A percentile compares a stretch with the other conserved stretches of the same genome.
Evolutionary conservation across 1,140 invertebrate genomes (phyloP).

Genomic region (Aphidius ervi): DNA sequence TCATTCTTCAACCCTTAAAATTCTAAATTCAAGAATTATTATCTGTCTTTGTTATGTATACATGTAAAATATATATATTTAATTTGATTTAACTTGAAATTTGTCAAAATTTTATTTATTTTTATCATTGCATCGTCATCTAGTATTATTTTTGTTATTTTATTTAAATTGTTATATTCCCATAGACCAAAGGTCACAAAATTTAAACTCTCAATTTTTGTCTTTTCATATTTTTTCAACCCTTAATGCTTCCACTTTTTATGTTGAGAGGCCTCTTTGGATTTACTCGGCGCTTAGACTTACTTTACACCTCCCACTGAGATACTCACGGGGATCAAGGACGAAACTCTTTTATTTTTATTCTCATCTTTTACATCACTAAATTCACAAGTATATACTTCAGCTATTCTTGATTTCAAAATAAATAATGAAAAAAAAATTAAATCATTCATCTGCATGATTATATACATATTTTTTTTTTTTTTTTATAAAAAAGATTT

Average conservation of each 20-base stretch:
- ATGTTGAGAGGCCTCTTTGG: slow-evolving; percentile 4
- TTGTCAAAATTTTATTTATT: neutral
- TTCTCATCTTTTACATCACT: neutral
- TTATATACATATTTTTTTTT: neutral
- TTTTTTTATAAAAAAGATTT: neutral
- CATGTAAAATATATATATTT: too few relatives aligned
- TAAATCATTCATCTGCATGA: neutral
- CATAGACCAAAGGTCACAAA: neutral
- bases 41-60: too few relatives aligned
- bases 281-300: slow-evolving; percentile 21
- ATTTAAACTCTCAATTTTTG: too few relatives aligned
- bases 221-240: too few relatives aligned
- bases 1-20: neutral
- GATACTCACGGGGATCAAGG: slow-evolving; percentile 16
- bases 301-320: slow-evolving; percentile 21
- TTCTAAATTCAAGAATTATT: too few relatives aligned
- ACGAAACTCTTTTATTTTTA: slow-evolving; percentile 6
- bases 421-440: neutral
- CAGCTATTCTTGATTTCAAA: neutral
- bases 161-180: too few relatives aligned
- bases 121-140: too few relatives aligned
- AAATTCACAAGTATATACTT: neutral
- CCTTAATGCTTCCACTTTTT: too few relatives aligned
- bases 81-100: neutral
- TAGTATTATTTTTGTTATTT: too few relatives aligned